Conservation (phyloP, 2,888 invertebrate species). For the Thereva nobilitata region DNA sequence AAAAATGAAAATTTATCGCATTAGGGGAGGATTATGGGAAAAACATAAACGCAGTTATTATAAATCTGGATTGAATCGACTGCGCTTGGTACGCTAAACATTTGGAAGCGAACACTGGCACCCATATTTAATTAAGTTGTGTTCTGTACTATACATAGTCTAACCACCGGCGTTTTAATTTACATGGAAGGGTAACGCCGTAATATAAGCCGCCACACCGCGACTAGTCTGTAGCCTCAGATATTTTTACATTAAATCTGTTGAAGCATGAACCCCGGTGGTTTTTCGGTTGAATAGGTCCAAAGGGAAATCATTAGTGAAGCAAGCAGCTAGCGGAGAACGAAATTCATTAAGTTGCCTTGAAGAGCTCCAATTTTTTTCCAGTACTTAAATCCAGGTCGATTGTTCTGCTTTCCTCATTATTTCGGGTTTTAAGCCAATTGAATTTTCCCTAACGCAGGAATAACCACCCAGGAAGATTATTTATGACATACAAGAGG, state of each 20-base stretch:
- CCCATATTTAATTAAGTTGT: slow-evolving; percentile 26
- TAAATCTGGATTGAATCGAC: background rate
- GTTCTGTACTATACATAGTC: slow-evolving; percentile 15
- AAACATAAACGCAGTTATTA: background rate
- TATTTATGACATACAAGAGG: slow-evolving; percentile 1
- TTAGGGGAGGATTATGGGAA: slow-evolving; percentile 1
- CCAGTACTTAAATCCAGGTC: slow-evolving; percentile 21
- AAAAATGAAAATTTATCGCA: slow-evolving; percentile 9
- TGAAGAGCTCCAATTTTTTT: slow-evolving; percentile 3
- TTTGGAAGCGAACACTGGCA: background rate
- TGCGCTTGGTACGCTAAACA: background rate
- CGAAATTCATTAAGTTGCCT: slow-evolving; percentile 26
- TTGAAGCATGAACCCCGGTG: slow-evolving; percentile 29
- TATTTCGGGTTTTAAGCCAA: slow-evolving; percentile 25
- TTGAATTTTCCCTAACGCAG: slow-evolving; percentile 17
- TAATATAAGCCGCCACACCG: background rate
- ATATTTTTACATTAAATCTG: slow-evolving; percentile 31
- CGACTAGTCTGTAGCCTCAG: background rate
- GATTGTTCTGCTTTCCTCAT: slow-evolving; percentile 28
- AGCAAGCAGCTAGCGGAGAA: slow-evolving; percentile 1
- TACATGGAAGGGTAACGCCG: slow-evolving; percentile 5
- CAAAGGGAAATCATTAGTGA: slow-evolving; percentile 32
- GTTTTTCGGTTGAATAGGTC: slow-evolving; percentile 30
- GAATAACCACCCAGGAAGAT: slow-evolving; percentile 20
- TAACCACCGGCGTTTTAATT: slow-evolving; percentile 28